Evolutionary conservation across 53 echinoderm and acorn worm genomes (phyloP).

Genomic region (Apostichopus leukothele): DNA sequence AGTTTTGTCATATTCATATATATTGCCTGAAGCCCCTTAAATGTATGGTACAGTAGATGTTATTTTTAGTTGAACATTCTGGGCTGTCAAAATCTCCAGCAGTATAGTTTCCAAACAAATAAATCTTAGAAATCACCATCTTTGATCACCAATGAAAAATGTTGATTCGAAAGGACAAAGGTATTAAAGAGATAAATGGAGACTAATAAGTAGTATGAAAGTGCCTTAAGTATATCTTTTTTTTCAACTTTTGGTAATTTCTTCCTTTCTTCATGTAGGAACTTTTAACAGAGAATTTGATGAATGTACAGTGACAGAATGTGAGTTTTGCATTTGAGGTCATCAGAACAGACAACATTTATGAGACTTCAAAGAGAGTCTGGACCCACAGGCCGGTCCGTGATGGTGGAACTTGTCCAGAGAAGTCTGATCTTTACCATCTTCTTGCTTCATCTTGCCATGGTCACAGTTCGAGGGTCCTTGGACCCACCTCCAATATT

Average conservation of each 20-base stretch:
- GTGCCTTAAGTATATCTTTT: neutral
- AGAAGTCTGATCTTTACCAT: neutral
- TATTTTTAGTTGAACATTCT: neutral
- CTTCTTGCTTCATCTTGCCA: constrained; percentile 7
- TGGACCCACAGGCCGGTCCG: neutral
- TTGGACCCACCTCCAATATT: neutral
- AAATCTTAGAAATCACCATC: neutral
- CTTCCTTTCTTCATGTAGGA: neutral
- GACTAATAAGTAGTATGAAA: too few relatives aligned
- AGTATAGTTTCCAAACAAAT: neutral
- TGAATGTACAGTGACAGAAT: neutral
- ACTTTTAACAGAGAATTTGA: neutral
- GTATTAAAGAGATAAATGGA: neutral
- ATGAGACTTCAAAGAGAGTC: neutral
- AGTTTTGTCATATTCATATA: neutral
- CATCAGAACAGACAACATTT: neutral
- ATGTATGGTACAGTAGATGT: neutral
- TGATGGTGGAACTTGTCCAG: constrained; percentile 4
- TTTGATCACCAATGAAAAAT: neutral
- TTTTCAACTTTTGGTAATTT: neutral
- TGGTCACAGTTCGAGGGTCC: neutral
- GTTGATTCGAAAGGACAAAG: neutral
- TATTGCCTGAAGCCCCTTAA: neutral
- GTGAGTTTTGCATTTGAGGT: neutral
- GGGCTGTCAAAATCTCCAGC: neutral